Base-by-base conservation (phyloP, 2,797 vertebrate species). In the Enteromius viviparus region DNA sequence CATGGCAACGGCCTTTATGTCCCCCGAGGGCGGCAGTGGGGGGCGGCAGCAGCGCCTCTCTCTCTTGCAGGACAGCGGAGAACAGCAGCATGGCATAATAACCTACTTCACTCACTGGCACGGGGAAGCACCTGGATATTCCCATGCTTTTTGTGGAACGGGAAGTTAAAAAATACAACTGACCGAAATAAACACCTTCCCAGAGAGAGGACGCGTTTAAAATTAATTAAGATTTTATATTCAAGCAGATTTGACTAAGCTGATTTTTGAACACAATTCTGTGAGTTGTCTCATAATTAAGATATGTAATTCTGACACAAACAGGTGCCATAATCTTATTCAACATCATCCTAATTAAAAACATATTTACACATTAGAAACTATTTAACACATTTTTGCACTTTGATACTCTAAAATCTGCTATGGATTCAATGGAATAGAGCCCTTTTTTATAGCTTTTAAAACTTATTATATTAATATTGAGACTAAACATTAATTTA, bases 21-120 rank as follows among this genome's bases (percentile, higher is more conserved):
- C 76, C 87, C 88, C 29, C 23, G 40, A 84, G 82, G 86, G 77
- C 69, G 72, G 85, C 65, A 83, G 89, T 84, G 53, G 88, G 83
- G 83, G 90, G 85, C 84, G 45, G 86, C 82, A 89, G 85, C 89
- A 84, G 84, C 87, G 88, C 85, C 80, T 88, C 74, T 75, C 60
- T 49, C 89, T 87, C 83, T 47, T 78, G 40, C 75, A 89, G 89
- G 87, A 87, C 91, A 88, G 88, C 84, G 58, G 85, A 10, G 34
- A 53, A 87, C 87, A 91, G 89, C 90, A 92, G 90, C 90, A 85
- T 94, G 92, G 92, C 93, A 95, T 92, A 93, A 93, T 94, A 93
- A 94, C 94, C 94, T 92, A 94, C 90, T 94, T 95, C 90, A 84
- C 47, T 81, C 58, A 83, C 10, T 29, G 32, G 51, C 5, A 49